Base-by-base conservation (phyloP, 2,888 invertebrate species). In the Minunthozetes semirufus region DNA sequence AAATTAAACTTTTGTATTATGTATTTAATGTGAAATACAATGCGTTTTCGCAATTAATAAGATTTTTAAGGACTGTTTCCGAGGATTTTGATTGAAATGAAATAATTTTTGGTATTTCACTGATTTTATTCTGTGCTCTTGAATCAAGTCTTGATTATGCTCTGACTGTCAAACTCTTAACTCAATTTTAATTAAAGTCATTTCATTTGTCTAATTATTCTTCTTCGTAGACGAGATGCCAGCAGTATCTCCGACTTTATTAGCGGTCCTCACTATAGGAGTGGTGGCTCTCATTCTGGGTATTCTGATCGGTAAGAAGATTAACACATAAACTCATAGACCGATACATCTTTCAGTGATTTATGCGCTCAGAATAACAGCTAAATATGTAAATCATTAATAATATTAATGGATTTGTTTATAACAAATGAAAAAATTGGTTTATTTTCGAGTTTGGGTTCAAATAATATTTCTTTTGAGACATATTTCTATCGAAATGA, bases 211-310 rank as follows among this genome's bases (percentile, higher is more conserved):
- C 22, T 53, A 53, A 19, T 19, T 53, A 19, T 53, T 53, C 13
- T n/a, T 6, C 6, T 53, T 42, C 13, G 11, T 6, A 59, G 59
- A 29, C 27, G 70, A 63, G 27, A 63, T 63, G 71, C 72, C 75
- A 29, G 75, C 75, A 15, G 75, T 75, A 9, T 75, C 75, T 42
- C 75, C 75, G 33, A 75, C 75, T 42, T 9, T 75, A 33, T 63
- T 75, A 33, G 75, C 75, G 15, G 75, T 75, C 17, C 29, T 75
- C 9, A 75, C 75, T 8, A 75, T 75, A 1, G 75, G 75, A 53
- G 75, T 75, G 19, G 75, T 66, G 9, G 75, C 75, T 6, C 72
- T 75, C 1, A 59, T 75, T 42, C 59, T 75, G 29, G 75, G 75
- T 38, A 72, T 75, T 29, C 53, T 75, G 15, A 75, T 75, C 29